Evolutionary conservation across 1,140 invertebrate genomes (phyloP).

Genomic region (Brachionus rotundiformis): DNA sequence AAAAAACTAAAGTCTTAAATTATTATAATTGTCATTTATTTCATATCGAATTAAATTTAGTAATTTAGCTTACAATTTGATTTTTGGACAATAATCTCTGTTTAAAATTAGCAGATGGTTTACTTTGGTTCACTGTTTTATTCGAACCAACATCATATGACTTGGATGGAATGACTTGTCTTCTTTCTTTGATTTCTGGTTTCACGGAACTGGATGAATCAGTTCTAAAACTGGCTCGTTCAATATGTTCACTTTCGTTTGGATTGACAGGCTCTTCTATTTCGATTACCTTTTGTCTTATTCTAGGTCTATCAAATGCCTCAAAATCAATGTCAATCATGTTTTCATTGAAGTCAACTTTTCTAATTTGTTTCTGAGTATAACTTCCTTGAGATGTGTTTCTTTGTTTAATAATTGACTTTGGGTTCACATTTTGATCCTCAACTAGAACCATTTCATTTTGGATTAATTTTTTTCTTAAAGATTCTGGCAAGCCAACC

Average conservation of each 20-base stretch:
- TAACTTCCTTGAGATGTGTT: neutral
- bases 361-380: neutral
- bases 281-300: neutral
- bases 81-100: slow-evolving; percentile 28
- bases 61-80: slow-evolving; percentile 47
- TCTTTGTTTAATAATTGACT: slow-evolving; percentile 36
- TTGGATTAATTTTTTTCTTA: slow-evolving; percentile 24
- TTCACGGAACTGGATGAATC: neutral
- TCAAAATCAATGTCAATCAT: slow-evolving; percentile 32
- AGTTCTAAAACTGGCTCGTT: slow-evolving; percentile 32
- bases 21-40: neutral
- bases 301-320: neutral
- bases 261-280: neutral
- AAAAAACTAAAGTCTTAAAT: neutral
- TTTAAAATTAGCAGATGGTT: slow-evolving; percentile 5
- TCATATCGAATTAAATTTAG: neutral
- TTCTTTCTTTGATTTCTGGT: slow-evolving; percentile 33
- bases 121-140: neutral
- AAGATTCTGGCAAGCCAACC: neutral
- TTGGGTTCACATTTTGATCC: neutral
- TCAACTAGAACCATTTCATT: slow-evolving; percentile 13
- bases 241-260: neutral
- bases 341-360: neutral
- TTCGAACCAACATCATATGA: neutral
- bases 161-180: neutral